Evolutionary conservation across 2,113 vertebrate genomes (phyloP).

Genomic region (Oryzias celebensis): DNA sequence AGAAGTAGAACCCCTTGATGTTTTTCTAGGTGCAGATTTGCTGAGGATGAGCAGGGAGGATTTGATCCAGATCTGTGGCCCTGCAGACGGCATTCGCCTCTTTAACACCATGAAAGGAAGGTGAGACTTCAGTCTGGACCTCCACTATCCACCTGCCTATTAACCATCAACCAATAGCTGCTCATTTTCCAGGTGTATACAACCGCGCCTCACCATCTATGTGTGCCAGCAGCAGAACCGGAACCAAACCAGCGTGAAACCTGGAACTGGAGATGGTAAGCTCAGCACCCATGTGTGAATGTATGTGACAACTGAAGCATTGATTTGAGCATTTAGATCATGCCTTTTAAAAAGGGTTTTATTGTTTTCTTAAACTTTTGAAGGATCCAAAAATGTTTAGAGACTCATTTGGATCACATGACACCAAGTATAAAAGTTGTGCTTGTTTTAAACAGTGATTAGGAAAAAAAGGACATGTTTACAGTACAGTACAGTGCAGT

Average conservation of each 20-base stretch:
- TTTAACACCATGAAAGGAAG: constrained; percentile 94
- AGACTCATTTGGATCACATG: no score
- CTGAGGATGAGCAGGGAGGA: constrained; percentile 93
- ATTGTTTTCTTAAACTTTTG: no score
- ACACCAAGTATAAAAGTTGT: no score
- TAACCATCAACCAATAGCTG: not conserved
- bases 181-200: constrained; percentile 79
- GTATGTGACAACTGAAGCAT: no score
- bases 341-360: no score
- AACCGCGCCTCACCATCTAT: constrained; percentile 92
- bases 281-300: not conserved
- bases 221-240: constrained; percentile 88
- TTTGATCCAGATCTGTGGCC: constrained; percentile 92
- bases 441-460: no score
- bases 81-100: constrained; percentile 93
- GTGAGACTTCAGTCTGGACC: constrained; percentile 61
- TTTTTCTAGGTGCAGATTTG: constrained; percentile 85
- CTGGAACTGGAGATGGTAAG: constrained; percentile 52
- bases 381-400: no score
- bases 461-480: no score
- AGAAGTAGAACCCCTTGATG: constrained; percentile 8
- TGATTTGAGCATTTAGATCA: no score
- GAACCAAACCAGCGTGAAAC: constrained; percentile 68
- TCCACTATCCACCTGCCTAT: not conserved
- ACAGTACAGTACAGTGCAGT: no score